These are phyloP conservation scores for Ciconia nigra DNA, from an alignment of 2,797 vertebrate species.

Conservation along the genomic window DNA sequence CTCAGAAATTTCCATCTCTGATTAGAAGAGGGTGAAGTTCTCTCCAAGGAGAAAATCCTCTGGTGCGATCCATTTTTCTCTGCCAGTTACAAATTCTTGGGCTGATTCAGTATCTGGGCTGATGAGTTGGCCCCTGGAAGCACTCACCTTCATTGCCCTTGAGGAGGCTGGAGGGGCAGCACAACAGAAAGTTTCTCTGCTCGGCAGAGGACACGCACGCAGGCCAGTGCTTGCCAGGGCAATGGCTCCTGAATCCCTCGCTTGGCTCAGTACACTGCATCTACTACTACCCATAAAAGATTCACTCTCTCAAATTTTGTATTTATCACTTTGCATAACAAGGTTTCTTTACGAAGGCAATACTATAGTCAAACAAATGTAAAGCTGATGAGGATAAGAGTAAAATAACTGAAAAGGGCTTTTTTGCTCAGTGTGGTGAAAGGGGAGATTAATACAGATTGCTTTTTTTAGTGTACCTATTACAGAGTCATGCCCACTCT, in stretches of 20 bases:
- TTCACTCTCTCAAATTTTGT: neutral
- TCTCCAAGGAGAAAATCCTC: slow-evolving; percentile 39
- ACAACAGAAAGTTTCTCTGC: neutral
- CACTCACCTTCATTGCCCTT: neutral
- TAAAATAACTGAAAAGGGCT: neutral
- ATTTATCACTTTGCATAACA: neutral
- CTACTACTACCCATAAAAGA: neutral
- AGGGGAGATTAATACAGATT: neutral
- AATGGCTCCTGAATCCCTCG: neutral
- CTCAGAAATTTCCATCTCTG: slow-evolving; percentile 6
- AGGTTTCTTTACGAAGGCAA: neutral
- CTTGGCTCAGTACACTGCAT: neutral
- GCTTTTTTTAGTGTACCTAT: slow-evolving; percentile 20
- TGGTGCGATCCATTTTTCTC: neutral
- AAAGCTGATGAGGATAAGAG: neutral
- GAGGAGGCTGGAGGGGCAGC: neutral
- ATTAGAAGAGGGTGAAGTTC: neutral
- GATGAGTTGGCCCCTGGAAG: neutral
- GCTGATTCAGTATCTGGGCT: slow-evolving; percentile 42
- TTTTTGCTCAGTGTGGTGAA: neutral
- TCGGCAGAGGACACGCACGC: neutral
- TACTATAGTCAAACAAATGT: neutral
- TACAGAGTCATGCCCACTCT: neutral
- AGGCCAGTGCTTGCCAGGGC: neutral
- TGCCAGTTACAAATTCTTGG: slow-evolving; percentile 2